Evolutionary conservation across 37 sponge, comb jelly and placozoan genomes (phyloP).

Genomic region (Bolinopsis microptera): DNA sequence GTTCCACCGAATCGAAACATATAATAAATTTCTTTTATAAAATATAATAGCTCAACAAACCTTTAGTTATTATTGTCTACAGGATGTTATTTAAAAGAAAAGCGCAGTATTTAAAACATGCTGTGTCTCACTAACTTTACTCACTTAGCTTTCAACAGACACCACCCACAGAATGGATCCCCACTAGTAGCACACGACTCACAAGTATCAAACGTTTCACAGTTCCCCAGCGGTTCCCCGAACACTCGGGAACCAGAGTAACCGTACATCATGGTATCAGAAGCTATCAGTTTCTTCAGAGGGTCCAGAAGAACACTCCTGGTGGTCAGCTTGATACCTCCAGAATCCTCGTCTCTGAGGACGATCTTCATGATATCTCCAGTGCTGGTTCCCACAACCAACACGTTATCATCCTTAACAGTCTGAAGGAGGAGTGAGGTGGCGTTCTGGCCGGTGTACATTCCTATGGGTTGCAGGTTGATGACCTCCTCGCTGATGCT

Average conservation of each 20-base stretch:
- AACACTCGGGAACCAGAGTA: not conserved
- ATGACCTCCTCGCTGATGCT: not conserved
- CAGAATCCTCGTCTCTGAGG: not conserved
- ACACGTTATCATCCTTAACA: constrained; percentile 42
- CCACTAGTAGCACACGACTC: constrained; percentile 3
- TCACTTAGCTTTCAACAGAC: constrained; percentile 53
- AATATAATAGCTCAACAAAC: too few relatives aligned
- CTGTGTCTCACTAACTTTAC: too few relatives aligned
- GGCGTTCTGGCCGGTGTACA: not conserved
- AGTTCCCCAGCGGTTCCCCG: constrained; percentile 31
- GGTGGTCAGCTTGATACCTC: not conserved
- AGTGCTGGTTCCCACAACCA: constrained; percentile 31
- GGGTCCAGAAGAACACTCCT: not conserved
- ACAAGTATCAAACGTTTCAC: not conserved
- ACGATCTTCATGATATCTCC: constrained; percentile 29
- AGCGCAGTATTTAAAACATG: too few relatives aligned
- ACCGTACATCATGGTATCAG: not conserved
- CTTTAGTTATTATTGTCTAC: too few relatives aligned
- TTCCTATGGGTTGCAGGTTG: not conserved
- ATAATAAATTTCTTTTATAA: too few relatives aligned
- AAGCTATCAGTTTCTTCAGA: not conserved
- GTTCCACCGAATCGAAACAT: too few relatives aligned
- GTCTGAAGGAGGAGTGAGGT: not conserved
- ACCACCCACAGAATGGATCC: constrained; percentile 59
- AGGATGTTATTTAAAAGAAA: too few relatives aligned